Base-by-base conservation (phyloP, 2,113 vertebrate species). In the Pituophis catenifer region DNA sequence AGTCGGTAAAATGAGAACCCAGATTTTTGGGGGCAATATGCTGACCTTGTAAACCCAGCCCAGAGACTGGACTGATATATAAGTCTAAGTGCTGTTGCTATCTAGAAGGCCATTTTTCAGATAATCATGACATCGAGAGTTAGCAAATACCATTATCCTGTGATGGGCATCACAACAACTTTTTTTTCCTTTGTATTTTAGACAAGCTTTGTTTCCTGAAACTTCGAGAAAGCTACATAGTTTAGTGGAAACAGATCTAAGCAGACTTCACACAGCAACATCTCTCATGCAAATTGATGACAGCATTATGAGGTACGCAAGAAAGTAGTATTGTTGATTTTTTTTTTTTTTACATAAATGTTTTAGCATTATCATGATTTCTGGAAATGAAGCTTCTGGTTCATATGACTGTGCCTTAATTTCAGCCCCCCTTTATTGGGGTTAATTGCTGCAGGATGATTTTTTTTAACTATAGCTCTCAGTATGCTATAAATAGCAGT, bases 281-380 rank as follows among this genome's bases (percentile, higher is more conserved):
- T 99, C 99, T 17, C 98, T 99, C 92, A 99, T 99, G 98, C 99
- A 99, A 98, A 99, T 99, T 0, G 99, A 99, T 29, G 99, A 99
- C 96, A 99, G 97, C 0, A 97, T 99, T 96, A 99, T 99, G 99
- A 99, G 99, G 99, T 99, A 94, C 75, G 97, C 91, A 65, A 55
- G 48, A 2, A 0, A 1, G 26, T n/a, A 88, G 53, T 24, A 86
- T 50, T 0, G 86, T 0, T 86, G 9, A 23, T 48, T 48, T 4
- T 48, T 48, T 3, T 44, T 24, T 13, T 65, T 44, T 11, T 17
- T 38, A 19, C 44, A 6, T 53, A 75, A 70, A 89, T 75, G 53
- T 1, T 23, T 5, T 88, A 70, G 58, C 44, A 8, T 81, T 65
- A 81, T 44, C 88, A 3, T 13, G 94, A 29, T 29, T 53, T 13